Conservation (phyloP, 1,140 invertebrate species). For the Rhyacophila brunnea region DNA sequence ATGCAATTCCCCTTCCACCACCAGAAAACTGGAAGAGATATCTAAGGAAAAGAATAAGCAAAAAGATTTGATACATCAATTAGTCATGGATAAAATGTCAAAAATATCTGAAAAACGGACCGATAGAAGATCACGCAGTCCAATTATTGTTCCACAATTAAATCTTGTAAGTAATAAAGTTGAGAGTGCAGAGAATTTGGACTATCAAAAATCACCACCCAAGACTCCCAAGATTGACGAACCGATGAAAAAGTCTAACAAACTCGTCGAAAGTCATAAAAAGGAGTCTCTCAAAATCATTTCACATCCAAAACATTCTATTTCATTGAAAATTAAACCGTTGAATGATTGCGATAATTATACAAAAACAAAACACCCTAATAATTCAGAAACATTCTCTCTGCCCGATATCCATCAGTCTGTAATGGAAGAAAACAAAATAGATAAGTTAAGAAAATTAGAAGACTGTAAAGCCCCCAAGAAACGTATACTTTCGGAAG, state of each 20-base stretch:
- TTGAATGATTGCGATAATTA: constrained; percentile 6
- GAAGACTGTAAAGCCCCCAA: constrained; percentile 46
- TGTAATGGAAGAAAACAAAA: constrained; percentile 40
- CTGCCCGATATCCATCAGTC: constrained; percentile 39
- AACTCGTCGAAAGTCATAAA: no score
- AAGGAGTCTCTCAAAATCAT: no score
- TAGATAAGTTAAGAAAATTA: constrained; percentile 34
- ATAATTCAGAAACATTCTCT: constrained; percentile 37
- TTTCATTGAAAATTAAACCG: not conserved
- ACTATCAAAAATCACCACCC: not conserved
- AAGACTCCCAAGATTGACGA: no score
- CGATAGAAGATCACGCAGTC: constrained; percentile 35
- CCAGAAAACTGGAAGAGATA: constrained; percentile 63
- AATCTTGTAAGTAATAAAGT: not conserved
- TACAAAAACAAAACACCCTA: constrained; percentile 16
- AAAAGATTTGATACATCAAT: constrained; percentile 70
- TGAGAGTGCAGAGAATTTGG: not conserved
- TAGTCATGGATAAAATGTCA: constrained; percentile 75
- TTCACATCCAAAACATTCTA: not conserved
- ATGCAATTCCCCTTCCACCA: constrained; percentile 52
- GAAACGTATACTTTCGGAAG: constrained; percentile 36
- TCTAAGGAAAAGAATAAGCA: constrained; percentile 66
- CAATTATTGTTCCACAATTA: constrained; percentile 9
- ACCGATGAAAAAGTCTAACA: no score
- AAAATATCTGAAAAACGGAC: constrained; percentile 62